Evolutionary conservation across 2,797 vertebrate species (phyloP).

Genomic region (Molothrus ater): DNA sequence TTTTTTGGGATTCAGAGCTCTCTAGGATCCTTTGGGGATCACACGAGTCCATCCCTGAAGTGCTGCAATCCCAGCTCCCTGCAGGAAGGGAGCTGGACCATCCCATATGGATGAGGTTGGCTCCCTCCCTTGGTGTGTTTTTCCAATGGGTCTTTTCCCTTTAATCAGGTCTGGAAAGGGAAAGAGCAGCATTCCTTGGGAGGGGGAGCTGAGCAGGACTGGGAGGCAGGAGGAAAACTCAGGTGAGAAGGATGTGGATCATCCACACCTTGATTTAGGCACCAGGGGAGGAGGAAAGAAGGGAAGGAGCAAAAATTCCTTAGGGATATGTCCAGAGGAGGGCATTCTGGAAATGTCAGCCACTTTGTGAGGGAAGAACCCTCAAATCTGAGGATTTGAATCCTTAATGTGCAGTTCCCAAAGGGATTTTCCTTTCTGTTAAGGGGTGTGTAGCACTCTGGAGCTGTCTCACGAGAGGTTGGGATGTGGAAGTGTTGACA

Average conservation of each 20-base stretch:
- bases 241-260: neutral
- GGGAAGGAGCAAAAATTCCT: neutral
- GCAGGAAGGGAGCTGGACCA: neutral
- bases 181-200: neutral
- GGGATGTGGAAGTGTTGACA: neutral
- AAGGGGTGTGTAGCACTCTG: neutral
- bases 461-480: neutral
- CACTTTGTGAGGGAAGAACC: neutral
- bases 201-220: neutral
- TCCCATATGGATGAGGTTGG: neutral
- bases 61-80: neutral
- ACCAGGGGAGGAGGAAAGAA: neutral
- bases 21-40: neutral
- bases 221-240: neutral
- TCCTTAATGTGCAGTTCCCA: neutral
- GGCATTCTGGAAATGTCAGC: accelerated
- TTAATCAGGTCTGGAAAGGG: neutral
- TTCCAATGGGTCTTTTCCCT: neutral
- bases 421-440: neutral
- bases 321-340: neutral
- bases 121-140: neutral
- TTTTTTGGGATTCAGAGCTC: neutral
- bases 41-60: neutral
- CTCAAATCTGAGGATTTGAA: neutral
- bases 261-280: neutral